These are phyloP conservation scores for Euura saliciscinereae DNA, from an alignment of 1,140 invertebrate species.

Conservation along the genomic window DNA sequence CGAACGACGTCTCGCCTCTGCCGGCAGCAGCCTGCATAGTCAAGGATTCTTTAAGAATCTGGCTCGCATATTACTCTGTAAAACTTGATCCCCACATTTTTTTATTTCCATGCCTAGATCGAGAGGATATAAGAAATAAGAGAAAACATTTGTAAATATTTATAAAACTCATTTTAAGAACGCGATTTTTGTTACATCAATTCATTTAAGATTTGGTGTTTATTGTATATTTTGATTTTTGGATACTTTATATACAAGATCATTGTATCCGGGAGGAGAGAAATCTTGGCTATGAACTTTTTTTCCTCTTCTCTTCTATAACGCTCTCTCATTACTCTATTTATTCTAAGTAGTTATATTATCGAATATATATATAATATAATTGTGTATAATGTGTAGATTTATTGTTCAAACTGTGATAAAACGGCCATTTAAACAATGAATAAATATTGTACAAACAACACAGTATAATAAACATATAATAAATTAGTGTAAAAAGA, in stretches of 20 bases:
- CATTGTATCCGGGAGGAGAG: too few species aligned
- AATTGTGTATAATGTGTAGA: constrained; percentile 18
- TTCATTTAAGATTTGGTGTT: too few species aligned
- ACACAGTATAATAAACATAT: not conserved
- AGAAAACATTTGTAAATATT: not conserved
- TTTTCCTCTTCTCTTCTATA: too few species aligned
- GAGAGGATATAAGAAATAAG: not conserved
- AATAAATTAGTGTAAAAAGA: not conserved
- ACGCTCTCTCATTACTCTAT: too few species aligned
- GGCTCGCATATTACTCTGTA: constrained; percentile 47
- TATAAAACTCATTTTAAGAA: not conserved
- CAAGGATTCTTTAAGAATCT: constrained; percentile 42
- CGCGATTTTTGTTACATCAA: too few species aligned
- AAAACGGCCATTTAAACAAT: constrained; percentile 31
- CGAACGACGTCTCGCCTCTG: constrained; percentile 38
- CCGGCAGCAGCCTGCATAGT: constrained; percentile 32
- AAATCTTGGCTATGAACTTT: too few species aligned
- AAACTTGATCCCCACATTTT: constrained; percentile 29
- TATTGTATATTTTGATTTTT: too few species aligned
- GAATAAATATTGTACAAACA: constrained; percentile 14
- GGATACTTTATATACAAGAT: too few species aligned
- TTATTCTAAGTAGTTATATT: too few species aligned
- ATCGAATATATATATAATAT: not conserved
- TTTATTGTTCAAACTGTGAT: constrained; percentile 49
- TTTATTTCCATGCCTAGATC: too few species aligned